phyloP scores from a whole-genome alignment of 2,113 vertebrate genomes.

The Erpornis zantholeuca region DNA sequence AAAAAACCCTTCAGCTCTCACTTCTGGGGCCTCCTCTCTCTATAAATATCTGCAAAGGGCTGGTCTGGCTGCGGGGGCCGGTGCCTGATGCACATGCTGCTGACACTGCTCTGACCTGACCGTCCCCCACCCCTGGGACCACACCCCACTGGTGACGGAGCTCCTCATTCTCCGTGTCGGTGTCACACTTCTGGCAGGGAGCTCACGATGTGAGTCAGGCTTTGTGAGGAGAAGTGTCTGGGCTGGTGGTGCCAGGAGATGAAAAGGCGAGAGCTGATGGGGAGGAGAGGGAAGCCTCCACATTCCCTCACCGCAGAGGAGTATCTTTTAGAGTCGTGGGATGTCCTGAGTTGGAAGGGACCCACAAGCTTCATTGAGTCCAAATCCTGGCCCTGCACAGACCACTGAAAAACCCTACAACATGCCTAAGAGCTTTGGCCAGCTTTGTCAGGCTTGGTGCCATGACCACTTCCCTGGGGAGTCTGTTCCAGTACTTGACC shows the following conservation, averaged over 20 bases:
- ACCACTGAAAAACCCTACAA: neutral
- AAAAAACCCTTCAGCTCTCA: neutral
- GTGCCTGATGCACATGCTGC: neutral
- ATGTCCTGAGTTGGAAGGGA: neutral
- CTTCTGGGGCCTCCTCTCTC: neutral
- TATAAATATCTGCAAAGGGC: neutral
- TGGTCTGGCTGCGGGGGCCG: accelerated
- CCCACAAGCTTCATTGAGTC: neutral
- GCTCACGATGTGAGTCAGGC: neutral
- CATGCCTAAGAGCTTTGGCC: neutral
- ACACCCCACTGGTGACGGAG: accelerated
- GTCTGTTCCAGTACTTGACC: neutral
- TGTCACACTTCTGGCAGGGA: neutral
- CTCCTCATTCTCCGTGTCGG: accelerated
- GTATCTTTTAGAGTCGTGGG: neutral
- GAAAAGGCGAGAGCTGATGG: neutral
- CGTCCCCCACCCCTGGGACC: accelerated
- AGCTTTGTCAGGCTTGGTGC: neutral
- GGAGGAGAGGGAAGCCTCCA: neutral
- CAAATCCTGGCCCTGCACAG: neutral
- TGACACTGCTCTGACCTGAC: neutral
- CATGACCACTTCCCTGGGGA: neutral
- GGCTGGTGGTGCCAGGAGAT: neutral
- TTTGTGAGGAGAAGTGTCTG: neutral
- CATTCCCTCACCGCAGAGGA: accelerated